A percentile compares a stretch with the other conserved stretches of the same genome.
Conservation (phyloP, 2,113 vertebrate species). For the Tursiops truncatus region DNA sequence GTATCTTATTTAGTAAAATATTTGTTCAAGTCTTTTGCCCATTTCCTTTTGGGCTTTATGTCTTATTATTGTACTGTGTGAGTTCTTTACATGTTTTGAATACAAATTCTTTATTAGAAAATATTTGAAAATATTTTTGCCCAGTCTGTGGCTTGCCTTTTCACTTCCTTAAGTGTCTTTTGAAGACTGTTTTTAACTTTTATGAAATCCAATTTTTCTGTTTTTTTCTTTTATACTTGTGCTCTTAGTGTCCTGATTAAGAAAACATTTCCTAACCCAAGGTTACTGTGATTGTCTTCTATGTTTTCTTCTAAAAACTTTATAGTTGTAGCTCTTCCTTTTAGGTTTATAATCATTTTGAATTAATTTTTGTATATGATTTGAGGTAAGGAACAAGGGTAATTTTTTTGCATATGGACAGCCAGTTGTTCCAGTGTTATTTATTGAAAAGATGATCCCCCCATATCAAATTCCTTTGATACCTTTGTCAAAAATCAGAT, state of each 20-base stretch:
- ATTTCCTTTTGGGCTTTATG: background rate
- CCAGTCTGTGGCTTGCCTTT: background rate
- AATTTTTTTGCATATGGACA: background rate
- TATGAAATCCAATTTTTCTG: background rate
- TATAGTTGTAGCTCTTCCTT: background rate
- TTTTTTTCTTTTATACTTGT: background rate
- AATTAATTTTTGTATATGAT: background rate
- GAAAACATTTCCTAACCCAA: background rate
- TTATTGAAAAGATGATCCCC: background rate
- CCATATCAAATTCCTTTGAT: background rate
- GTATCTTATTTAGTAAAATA: background rate
- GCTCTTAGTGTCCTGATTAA: background rate
- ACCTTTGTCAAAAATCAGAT: background rate
- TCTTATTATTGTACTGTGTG: background rate
- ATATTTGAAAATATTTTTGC: background rate
- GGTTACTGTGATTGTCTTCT: background rate
- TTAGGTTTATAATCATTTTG: background rate
- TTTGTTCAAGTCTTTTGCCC: background rate
- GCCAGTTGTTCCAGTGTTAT: background rate
- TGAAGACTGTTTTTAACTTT: background rate
- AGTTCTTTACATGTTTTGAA: background rate
- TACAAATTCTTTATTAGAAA: background rate
- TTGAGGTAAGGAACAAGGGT: background rate
- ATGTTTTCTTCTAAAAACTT: background rate
- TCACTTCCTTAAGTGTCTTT: background rate